Evolutionary conservation across 2,888 invertebrate species (phyloP).

Genomic region (Drosophila yooni): DNA sequence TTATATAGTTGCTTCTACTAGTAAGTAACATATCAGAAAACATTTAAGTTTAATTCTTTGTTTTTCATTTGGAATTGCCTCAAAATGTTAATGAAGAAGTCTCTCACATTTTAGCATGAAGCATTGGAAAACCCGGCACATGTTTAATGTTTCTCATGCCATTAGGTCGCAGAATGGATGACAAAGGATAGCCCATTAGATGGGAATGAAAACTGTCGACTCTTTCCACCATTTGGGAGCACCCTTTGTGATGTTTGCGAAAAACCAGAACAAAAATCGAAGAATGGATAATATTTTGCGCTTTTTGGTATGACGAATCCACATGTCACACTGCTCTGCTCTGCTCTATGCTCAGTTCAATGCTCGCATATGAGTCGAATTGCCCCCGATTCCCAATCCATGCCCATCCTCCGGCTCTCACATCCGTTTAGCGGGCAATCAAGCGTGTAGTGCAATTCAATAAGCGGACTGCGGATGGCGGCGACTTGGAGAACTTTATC

Average conservation of each 20-base stretch:
- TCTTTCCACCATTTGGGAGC: slow-evolving; percentile 14
- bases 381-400: slow-evolving; percentile 16
- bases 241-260: slow-evolving; percentile 63
- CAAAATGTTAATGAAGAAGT: slow-evolving; percentile 10
- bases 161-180: slow-evolving; percentile 55
- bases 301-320: slow-evolving; percentile 80
- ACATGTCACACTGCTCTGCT: slow-evolving; percentile 55
- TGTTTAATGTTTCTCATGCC: slow-evolving; percentile 74
- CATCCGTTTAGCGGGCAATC: slow-evolving; percentile 80
- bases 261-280: slow-evolving; percentile 76
- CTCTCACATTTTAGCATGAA: slow-evolving; percentile 9
- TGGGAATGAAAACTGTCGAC: slow-evolving; percentile 27
- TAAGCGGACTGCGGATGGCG: slow-evolving; percentile 47
- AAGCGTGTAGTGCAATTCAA: slow-evolving; percentile 80
- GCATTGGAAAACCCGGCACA: slow-evolving; percentile 38
- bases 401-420: slow-evolving; percentile 19
- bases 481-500: slow-evolving; percentile 75
- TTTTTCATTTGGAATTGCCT: not conserved
- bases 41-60: not conserved
- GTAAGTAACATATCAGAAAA: not conserved
- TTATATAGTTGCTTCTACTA: not conserved
- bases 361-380: slow-evolving; percentile 49
- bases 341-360: slow-evolving; percentile 2
- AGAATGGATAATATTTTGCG: slow-evolving; percentile 74
- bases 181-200: slow-evolving; percentile 69